Evolutionary conservation across 1,140 invertebrate genomes (phyloP), one percentile per base, ranked within the genome.

Genomic region (Drosophila kanapiae): DNA sequence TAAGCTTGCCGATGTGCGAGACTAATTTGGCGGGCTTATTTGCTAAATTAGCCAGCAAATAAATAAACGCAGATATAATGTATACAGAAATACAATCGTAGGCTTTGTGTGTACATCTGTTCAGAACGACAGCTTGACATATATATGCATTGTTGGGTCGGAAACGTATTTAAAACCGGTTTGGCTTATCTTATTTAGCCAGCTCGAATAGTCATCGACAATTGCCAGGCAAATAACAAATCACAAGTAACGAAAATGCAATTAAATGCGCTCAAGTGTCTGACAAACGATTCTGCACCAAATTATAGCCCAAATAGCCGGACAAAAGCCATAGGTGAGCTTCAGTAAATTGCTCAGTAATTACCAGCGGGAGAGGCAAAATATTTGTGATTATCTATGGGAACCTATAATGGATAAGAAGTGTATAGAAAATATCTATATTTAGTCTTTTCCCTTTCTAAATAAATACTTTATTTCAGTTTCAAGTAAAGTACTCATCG

Each of bases 141-240:
- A 42, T 42, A n/a, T 7, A n/a, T 18, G 11, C 60, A 35, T 38
- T 68, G 62, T 62, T 81, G 45, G 59, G 31, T 75, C 45, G 51
- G 64, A 59, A 75, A 59, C 80, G 80, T 83, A 83, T 83, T 83
- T 71, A 62, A 64, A 83, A 83, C 80, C 80, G 70, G 80, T 83
- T 83, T 31, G 23, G 47, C 48, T 62, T 51, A 40, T 59, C 45
- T 74, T 47, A 47, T n/a, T 68, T n/a, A 11, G 11, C 33, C 29
- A 37, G 33, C 10, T 40, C 27, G 14, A 33, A 53, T 16, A 69
- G 23, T 18, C 23, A 18, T 23, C 48, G 48, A 67, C 47, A 53
- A 51, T 65, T 43, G 62, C 48, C 56, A 60, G 33, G 62, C 47
- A 68, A 76, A 65, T 77, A 45, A 29, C 47, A 58, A 29, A 67